These are phyloP conservation scores for Hydropotes inermis DNA, from an alignment of 2,113 vertebrate genomes.

Conservation along the genomic window DNA sequence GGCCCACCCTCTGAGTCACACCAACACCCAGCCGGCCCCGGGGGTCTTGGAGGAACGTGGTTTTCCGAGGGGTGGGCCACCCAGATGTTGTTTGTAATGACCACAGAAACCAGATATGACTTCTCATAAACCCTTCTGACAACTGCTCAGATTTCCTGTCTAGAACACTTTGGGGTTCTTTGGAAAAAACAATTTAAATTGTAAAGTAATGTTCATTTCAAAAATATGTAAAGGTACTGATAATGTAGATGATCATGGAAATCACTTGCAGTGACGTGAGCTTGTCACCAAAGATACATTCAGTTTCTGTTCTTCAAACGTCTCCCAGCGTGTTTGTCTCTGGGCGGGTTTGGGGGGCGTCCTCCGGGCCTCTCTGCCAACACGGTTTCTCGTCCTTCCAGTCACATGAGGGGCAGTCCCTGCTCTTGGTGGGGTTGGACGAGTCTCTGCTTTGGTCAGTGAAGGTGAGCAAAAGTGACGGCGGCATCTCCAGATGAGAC, in stretches of 20 bases:
- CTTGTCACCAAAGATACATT: rapidly evolving
- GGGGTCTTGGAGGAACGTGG: rapidly evolving
- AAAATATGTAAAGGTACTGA: neutral
- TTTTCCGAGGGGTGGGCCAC: neutral
- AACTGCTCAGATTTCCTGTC: neutral
- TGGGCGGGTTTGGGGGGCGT: rapidly evolving
- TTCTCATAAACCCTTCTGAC: neutral
- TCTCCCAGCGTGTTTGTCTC: rapidly evolving
- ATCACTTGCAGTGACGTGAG: no score
- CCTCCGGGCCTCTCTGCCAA: rapidly evolving
- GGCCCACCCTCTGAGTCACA: rapidly evolving
- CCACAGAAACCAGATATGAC: rapidly evolving
- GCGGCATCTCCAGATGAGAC: neutral
- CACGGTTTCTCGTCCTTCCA: rapidly evolving
- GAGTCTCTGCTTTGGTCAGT: neutral
- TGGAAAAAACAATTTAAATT: neutral
- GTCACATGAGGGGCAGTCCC: rapidly evolving
- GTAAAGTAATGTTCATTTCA: neutral
- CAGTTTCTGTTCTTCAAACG: neutral
- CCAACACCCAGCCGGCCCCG: rapidly evolving
- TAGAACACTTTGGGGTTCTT: neutral
- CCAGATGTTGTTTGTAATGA: neutral
- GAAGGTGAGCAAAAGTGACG: rapidly evolving
- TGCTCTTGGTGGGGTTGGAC: rapidly evolving
- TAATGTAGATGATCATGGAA: neutral